Evolutionary conservation across 1,140 invertebrate species (phyloP), one percentile per base, ranked within the genome.

Genomic region (Danaus plexippus): DNA sequence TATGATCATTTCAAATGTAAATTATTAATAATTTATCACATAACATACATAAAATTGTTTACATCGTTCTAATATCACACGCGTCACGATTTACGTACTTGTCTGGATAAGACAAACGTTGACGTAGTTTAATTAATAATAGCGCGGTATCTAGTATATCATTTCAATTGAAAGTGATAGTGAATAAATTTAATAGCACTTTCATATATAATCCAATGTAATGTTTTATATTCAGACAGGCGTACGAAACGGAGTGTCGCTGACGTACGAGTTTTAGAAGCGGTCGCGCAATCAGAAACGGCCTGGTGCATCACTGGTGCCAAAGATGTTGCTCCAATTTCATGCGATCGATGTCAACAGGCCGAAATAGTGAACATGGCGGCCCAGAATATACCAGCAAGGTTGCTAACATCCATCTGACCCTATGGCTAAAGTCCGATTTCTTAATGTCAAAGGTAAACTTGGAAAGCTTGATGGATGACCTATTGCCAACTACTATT

Each of bases 301-400:
- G 59, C 59, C 55, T 46, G 59, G 55, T 73, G 73, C 73, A 74
- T 63, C 56, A 61, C 62, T 69, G 71, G 71, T 80, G 75, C 71
- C 73, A 80, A 79, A 72, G 71, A 72, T 69, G 71, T 63, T 72
- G 75, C 68, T 77, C 73, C 69, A 76, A 69, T 76, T 77, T 69
- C 63, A 49, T 57, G 58, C 70, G 67, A 76, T 80, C 71, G 75
- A 77, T 80, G 77, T 73, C 74, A 66, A 63, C 60, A 66, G 43
- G 68, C 70, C 67, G 66, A 76, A 80, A 80, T 80, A 80, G 71
- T 64, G 66, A 61, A 58, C 66, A 71, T 66, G 50, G 46, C 13
- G 50, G 46, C 54, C 54, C 45, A 57, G 46, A 61, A 61, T 61
- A 61, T 12, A 48, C 44, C 45, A 53, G 52, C 54, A 61, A 61